phyloP scores from a whole-genome alignment of 2,888 invertebrate species.

The Eucera pruinosa region DNA sequence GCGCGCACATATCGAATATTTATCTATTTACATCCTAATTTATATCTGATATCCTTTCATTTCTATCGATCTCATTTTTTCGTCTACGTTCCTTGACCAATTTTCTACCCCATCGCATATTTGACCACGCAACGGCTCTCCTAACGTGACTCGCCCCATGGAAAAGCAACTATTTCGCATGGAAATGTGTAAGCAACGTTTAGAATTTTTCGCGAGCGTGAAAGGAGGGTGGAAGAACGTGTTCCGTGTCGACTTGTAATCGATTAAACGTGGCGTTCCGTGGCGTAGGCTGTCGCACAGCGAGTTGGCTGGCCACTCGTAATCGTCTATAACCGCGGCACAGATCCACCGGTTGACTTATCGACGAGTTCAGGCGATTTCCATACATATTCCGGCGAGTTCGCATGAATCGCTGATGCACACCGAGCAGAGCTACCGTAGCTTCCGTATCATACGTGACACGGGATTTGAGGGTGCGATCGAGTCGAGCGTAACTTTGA shows the following conservation, averaged over 20 bases:
- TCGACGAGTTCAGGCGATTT: constrained; percentile 45
- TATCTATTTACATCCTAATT: too few species aligned
- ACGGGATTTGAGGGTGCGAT: not conserved
- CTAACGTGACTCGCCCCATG: too few species aligned
- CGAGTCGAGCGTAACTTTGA: not conserved
- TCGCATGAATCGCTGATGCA: constrained; percentile 27
- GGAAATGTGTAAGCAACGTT: too few species aligned
- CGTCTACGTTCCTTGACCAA: too few species aligned
- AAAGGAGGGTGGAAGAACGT: constrained; percentile 1
- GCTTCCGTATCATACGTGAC: not conserved
- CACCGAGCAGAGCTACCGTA: constrained; percentile 4
- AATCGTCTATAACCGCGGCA: constrained; percentile 60
- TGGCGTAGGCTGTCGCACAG: constrained; percentile 33
- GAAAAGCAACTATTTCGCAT: too few species aligned
- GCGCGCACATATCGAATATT: too few species aligned
- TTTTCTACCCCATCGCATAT: too few species aligned
- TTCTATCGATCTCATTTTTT: too few species aligned
- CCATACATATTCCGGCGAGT: constrained; percentile 29
- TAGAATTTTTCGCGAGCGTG: not conserved
- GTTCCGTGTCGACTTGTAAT: constrained; percentile 33
- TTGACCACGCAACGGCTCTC: too few species aligned
- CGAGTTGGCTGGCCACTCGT: constrained; percentile 71
- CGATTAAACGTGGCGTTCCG: constrained; percentile 37
- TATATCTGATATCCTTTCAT: too few species aligned
- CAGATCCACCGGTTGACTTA: constrained; percentile 48